These are phyloP conservation scores for Hydrochoerus hydrochaeris DNA, from an alignment of 2,113 vertebrate species.

Conservation along the genomic window DNA sequence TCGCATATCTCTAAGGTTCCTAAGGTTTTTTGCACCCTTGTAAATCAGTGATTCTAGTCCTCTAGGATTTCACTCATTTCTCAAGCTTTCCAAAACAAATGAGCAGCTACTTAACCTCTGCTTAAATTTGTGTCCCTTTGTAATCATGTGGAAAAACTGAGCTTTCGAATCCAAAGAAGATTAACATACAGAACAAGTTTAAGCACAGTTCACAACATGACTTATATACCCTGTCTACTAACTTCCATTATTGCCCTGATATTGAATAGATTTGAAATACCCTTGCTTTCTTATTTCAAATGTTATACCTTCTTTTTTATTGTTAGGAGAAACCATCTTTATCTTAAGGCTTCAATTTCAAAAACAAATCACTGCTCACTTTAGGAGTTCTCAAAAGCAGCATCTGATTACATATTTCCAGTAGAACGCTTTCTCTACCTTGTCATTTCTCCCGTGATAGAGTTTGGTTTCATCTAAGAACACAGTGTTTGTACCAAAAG, in stretches of 20 bases:
- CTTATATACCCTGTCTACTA: neutral
- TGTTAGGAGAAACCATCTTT: slow-evolving; percentile 22
- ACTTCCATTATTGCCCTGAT: neutral
- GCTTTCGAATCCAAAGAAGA: neutral
- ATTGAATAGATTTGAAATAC: neutral
- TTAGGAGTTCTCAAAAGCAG: neutral
- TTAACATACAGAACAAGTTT: neutral
- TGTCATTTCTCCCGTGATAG: neutral
- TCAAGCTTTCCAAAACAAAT: slow-evolving; percentile 39
- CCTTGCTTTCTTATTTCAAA: neutral
- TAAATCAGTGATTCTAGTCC: neutral
- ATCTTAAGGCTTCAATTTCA: neutral
- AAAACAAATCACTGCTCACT: neutral
- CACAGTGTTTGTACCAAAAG: neutral
- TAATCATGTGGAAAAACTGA: neutral
- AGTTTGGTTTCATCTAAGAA: slow-evolving; percentile 18
- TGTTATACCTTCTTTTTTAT: neutral
- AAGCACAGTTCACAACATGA: neutral
- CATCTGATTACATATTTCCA: neutral
- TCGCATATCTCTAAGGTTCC: neutral
- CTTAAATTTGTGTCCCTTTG: neutral
- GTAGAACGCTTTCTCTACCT: neutral
- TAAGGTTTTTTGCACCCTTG: neutral
- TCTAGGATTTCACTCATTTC: neutral
- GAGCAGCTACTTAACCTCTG: neutral